Evolutionary conservation across 2,888 invertebrate genomes (phyloP), one percentile per base, ranked within the genome.

Genomic region (Coenonympha arcania): DNA sequence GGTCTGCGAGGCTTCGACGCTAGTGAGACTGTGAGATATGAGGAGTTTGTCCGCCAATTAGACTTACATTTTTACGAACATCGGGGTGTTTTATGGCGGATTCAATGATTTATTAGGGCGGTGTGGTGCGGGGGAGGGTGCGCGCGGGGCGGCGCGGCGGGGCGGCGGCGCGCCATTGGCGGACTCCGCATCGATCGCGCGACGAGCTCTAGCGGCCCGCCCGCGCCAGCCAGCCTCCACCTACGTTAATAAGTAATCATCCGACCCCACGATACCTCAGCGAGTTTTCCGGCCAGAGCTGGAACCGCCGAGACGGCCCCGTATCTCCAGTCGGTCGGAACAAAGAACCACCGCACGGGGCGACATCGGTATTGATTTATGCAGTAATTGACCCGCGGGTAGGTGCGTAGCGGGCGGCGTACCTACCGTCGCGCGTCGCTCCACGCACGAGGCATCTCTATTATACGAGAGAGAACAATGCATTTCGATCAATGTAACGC

Each of bases 191-290:
- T 86, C 86, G 86, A 87, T 86, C 86, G 84, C 75, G 65, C 76
- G 77, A 71, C 76, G 79, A 77, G 76, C 79, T 79, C 73, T 59
- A 71, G 76, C 76, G 80, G 73, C 84, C 83, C 82, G 82, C 83
- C 85, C 83, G 83, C 70, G 76, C 76, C 79, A 73, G 71, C 79
- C 81, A 76, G 76, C 83, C 86, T 83, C 84, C 85, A 84, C 83
- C 86, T 82, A 85, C 84, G 85, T 85, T 86, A 86, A 86, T 86
- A 86, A 86, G 86, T 85, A 86, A 85, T 86, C 84, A 83, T 83
- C 77, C 83, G 80, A 82, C 79, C 82, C 82, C 76, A 81, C 76
- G 76, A 78, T 82, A 80, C 83, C 84, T 84, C 79, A 76, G 75
- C 77, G 76, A 84, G 79, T 79, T 79, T 83, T 81, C 84, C 83